These are phyloP conservation scores for Meliscaeva auricollis DNA, from an alignment of 2,888 invertebrate species.

Conservation along the genomic window DNA sequence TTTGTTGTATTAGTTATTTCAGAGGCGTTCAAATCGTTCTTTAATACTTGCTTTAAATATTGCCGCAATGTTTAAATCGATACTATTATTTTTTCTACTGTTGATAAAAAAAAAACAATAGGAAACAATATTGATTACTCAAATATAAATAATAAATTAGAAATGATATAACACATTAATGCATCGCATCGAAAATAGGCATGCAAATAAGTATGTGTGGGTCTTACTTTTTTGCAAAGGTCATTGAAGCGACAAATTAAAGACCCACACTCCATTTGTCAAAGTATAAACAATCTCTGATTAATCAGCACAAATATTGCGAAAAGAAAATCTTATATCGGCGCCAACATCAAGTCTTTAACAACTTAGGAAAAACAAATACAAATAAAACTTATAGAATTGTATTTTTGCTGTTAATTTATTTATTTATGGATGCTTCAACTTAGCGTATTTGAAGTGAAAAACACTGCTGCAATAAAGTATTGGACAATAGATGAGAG, in stretches of 20 bases:
- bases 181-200: no score
- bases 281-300: constrained; percentile 36
- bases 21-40: constrained; percentile 5
- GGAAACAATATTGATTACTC: background rate
- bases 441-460: background rate
- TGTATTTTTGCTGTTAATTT: constrained; percentile 12
- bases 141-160: background rate
- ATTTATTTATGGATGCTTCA: background rate
- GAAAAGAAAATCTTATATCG: background rate
- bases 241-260: constrained; percentile 57
- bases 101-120: background rate
- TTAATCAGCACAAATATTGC: constrained; percentile 37
- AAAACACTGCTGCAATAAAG: background rate
- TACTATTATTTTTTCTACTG: background rate
- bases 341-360: constrained; percentile 18
- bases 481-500: no score
- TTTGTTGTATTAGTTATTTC: background rate
- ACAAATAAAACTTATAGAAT: background rate
- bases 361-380: constrained; percentile 9
- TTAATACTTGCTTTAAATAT: background rate
- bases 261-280: constrained; percentile 31
- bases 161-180: no score
- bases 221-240: constrained; percentile 11
- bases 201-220: background rate
- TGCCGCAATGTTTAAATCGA: constrained; percentile 9